Conservation (phyloP, 2,797 vertebrate species). For the Anguilla pacifica region DNA sequence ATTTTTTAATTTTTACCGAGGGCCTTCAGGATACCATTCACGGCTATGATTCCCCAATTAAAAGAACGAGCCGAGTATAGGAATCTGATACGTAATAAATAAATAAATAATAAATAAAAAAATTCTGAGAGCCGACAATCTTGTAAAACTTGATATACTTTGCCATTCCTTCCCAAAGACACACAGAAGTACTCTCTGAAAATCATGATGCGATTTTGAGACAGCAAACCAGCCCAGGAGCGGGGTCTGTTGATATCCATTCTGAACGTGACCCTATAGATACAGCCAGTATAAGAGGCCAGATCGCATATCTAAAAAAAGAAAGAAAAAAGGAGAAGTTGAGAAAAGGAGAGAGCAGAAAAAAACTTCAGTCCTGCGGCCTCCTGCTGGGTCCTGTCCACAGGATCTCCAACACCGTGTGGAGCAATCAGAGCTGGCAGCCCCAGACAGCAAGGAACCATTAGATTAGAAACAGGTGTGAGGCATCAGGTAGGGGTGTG, state of each 20-base stretch:
- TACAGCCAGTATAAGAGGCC: neutral
- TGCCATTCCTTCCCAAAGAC: neutral
- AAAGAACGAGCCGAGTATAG: neutral
- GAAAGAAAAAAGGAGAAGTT: neutral
- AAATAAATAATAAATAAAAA: neutral
- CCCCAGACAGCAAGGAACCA: slow-evolving; percentile 33
- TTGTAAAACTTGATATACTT: neutral
- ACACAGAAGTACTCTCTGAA: neutral
- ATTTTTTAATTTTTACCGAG: neutral
- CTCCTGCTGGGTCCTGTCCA: slow-evolving; percentile 8
- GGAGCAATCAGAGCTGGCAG: slow-evolving; percentile 27
- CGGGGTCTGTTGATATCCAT: neutral
- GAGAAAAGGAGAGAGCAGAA: neutral
- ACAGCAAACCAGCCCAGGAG: neutral
- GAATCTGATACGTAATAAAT: neutral
- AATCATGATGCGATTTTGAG: neutral
- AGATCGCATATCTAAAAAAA: neutral
- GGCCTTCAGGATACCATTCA: neutral
- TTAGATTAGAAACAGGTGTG: slow-evolving; percentile 41
- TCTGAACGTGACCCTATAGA: neutral
- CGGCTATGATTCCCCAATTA: neutral
- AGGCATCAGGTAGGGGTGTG: slow-evolving; percentile 21
- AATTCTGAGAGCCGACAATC: neutral
- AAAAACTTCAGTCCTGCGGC: neutral
- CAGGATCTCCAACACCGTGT: slow-evolving; percentile 23